Evolutionary conservation across 2,888 invertebrate genomes (phyloP).

Genomic region (Smittia sp.): DNA sequence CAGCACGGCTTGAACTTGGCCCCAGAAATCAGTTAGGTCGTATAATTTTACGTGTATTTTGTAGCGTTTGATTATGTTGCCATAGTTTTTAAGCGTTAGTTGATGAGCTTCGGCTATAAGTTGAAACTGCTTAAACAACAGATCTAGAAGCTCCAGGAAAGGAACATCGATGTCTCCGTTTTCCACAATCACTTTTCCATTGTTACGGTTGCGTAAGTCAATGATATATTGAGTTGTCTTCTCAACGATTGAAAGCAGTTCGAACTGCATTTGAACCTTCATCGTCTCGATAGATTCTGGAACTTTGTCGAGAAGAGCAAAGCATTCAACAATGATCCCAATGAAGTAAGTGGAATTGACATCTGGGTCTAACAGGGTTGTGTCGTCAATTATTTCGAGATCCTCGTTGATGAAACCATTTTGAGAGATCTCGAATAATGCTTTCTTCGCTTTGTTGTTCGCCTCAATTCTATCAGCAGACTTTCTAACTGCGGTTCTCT

Average conservation of each 20-base stretch:
- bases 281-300: conserved; percentile 84
- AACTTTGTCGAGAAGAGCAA: conserved; percentile 77
- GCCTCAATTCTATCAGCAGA: conserved; percentile 59
- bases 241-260: conserved; percentile 75
- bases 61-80: conserved; percentile 62
- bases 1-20: conserved; percentile 81
- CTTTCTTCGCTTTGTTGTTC: conserved; percentile 56
- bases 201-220: conserved; percentile 56
- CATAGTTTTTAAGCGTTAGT: conserved; percentile 63
- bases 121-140: conserved; percentile 79
- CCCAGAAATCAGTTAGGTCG: conserved; percentile 80
- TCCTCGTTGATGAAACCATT: conserved; percentile 47
- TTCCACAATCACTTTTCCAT: conserved; percentile 43
- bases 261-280: conserved; percentile 78
- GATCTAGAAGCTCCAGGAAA: conserved; percentile 64
- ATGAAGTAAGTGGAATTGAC: conserved; percentile 68
- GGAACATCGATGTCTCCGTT: conserved; percentile 47
- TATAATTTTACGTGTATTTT: conserved; percentile 60
- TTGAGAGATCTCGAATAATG: conserved; percentile 57
- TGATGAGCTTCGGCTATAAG: conserved; percentile 75
- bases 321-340: conserved; percentile 78
- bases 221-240: conserved; percentile 75
- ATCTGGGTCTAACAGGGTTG: conserved; percentile 60
- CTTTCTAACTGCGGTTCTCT: conserved; percentile 59
- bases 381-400: conserved; percentile 59